Conservation (phyloP, 2,797 vertebrate species). For the Sandelia bainsii region DNA sequence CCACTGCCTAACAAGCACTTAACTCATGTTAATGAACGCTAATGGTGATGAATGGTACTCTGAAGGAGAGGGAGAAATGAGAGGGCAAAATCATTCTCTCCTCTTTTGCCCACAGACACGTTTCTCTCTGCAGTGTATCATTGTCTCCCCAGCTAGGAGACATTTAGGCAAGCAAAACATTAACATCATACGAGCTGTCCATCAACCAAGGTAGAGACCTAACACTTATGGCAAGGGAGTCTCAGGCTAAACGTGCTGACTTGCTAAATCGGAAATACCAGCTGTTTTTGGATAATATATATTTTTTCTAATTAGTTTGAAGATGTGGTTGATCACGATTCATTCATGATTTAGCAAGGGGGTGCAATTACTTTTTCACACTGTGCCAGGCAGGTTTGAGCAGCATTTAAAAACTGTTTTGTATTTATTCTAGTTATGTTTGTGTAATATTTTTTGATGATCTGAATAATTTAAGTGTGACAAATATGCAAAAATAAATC, state of each 20-base stretch:
- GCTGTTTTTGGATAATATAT: not conserved
- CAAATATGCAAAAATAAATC: no score
- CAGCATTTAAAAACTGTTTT: no score
- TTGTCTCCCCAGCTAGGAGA: conserved; percentile 13
- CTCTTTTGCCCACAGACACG: conserved; percentile 20
- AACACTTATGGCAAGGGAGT: conserved; percentile 8
- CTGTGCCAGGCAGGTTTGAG: no score
- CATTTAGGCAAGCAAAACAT: conserved; percentile 32
- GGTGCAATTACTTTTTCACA: no score
- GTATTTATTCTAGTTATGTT: no score
- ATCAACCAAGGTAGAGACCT: conserved; percentile 30
- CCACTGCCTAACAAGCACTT: conserved; percentile 60
- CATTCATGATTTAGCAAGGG: no score
- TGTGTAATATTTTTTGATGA: no score
- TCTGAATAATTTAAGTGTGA: no score
- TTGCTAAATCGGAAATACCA: not conserved
- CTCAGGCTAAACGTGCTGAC: conserved; percentile 13
- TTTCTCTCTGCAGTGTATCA: conserved; percentile 6
- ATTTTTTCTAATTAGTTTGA: conserved; percentile 21
- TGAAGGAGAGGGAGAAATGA: conserved; percentile 45
- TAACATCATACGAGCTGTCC: conserved; percentile 33
- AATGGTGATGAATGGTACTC: conserved; percentile 73
- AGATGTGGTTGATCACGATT: not conserved
- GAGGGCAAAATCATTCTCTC: conserved; percentile 45
- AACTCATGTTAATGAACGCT: conserved; percentile 73